Percentiles rank a stretch among this genome's conserved stretches.
Evolutionary conservation across 2,797 vertebrate species (phyloP).

Genomic region (Discoglossus pictus): DNA sequence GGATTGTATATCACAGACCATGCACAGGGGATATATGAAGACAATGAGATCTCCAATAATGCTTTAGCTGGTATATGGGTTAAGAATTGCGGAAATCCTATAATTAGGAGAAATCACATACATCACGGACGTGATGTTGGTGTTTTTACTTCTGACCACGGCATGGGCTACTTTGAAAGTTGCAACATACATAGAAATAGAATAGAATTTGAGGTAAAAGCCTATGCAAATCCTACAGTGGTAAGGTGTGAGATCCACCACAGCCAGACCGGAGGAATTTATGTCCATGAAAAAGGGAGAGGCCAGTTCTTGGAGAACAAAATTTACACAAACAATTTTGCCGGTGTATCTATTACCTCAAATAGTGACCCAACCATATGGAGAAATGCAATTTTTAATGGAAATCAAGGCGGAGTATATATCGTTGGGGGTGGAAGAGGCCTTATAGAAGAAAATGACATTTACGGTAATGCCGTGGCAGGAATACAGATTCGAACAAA

Average conservation of each 20-base stretch:
- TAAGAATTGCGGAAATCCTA: constrained; percentile 98
- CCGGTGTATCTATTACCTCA: constrained; percentile 98
- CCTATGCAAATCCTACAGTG: constrained; percentile 97
- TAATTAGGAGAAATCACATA: constrained; percentile 98
- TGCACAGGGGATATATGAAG: constrained; percentile 99
- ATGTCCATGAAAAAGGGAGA: constrained; percentile 97
- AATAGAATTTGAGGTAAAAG: constrained; percentile 98
- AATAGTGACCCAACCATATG: constrained; percentile 99
- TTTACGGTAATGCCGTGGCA: constrained; percentile 96
- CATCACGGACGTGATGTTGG: constrained; percentile 97
- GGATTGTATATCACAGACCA: no score
- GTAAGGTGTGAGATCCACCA: constrained; percentile 98
- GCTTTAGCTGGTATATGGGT: constrained; percentile 99
- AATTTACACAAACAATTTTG: constrained; percentile 99
- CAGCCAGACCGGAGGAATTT: constrained; percentile 97
- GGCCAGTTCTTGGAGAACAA: constrained; percentile 99
- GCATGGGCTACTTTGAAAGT: constrained; percentile 99
- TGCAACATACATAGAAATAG: constrained; percentile 98
- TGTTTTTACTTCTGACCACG: constrained; percentile 98
- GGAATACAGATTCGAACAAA: constrained; percentile 99
- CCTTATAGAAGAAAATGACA: constrained; percentile 98
- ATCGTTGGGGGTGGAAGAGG: constrained; percentile 98
- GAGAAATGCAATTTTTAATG: constrained; percentile 98
- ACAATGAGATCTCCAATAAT: constrained; percentile 99
- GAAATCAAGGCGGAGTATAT: constrained; percentile 98